Conservation (phyloP, 2,797 vertebrate species). For the Trachops cirrhosus region DNA sequence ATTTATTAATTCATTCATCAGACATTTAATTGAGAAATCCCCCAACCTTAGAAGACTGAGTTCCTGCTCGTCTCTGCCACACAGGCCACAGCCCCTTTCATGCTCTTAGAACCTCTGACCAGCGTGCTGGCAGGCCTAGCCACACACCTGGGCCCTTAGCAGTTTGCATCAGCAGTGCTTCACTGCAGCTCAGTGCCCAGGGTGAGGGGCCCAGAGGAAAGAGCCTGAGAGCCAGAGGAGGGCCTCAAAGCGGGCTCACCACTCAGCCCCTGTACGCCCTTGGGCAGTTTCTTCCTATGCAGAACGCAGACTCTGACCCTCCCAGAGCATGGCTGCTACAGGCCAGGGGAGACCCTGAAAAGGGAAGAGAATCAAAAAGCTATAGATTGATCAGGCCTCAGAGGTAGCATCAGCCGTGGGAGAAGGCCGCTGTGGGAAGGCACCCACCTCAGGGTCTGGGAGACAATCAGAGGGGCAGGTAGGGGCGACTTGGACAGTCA, state of each 20-base stretch:
- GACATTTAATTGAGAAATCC: conserved; percentile 12
- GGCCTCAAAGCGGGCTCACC: background rate
- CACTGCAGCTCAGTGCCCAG: background rate
- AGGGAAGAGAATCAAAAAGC: background rate
- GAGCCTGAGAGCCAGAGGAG: background rate
- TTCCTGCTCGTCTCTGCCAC: background rate
- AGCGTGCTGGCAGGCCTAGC: background rate
- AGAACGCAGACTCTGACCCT: background rate
- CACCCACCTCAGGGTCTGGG: background rate
- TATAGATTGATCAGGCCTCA: background rate
- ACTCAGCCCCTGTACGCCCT: background rate
- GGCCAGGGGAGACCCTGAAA: background rate
- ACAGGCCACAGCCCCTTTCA: background rate
- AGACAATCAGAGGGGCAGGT: background rate
- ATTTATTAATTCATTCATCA: conserved; percentile 36
- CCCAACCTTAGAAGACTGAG: background rate
- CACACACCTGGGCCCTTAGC: background rate
- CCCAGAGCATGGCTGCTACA: background rate
- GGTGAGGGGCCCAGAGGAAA: background rate
- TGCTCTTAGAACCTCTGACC: background rate
- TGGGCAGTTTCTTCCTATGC: conserved; percentile 32
- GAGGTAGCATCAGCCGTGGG: background rate
- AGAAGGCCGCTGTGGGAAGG: background rate
- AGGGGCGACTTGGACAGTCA: background rate
- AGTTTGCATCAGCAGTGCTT: background rate